Percentiles rank a stretch among this genome's conserved stretches.
phyloP scores from a whole-genome alignment of 2,888 invertebrate species.

The Agrochola macilenta region DNA sequence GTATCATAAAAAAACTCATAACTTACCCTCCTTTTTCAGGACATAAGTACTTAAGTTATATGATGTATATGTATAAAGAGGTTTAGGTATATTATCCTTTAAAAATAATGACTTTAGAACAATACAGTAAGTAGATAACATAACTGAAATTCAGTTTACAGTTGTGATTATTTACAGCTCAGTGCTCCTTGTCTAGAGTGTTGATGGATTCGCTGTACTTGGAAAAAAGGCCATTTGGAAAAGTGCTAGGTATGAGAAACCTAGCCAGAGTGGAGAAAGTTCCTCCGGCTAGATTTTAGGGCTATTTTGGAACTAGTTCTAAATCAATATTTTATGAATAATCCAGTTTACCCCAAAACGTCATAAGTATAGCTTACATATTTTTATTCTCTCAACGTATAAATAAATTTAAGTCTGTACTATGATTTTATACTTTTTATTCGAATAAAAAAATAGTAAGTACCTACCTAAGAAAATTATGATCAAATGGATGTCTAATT shows the following conservation, averaged over 20 bases:
- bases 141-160: neutral
- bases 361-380: neutral
- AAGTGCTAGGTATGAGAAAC: neutral
- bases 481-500: conserved; percentile 17
- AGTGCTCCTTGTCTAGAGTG: neutral
- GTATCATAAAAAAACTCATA: too few species aligned
- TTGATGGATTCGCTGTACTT: neutral
- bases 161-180: neutral
- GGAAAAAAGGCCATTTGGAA: too few species aligned
- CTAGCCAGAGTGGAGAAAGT: neutral
- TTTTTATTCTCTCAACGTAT: neutral
- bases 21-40: neutral
- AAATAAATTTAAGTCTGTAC: too few species aligned
- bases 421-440: too few species aligned
- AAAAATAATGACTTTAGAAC: neutral
- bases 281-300: neutral
- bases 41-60: too few species aligned
- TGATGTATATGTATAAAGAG: too few species aligned
- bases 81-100: too few species aligned
- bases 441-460: neutral
- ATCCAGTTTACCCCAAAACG: neutral
- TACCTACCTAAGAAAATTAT: neutral
- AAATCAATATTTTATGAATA: neutral
- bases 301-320: too few species aligned
- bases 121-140: neutral